Evolutionary conservation across 2,888 invertebrate species (phyloP).

Genomic region (Drosophila fulvimacula): DNA sequence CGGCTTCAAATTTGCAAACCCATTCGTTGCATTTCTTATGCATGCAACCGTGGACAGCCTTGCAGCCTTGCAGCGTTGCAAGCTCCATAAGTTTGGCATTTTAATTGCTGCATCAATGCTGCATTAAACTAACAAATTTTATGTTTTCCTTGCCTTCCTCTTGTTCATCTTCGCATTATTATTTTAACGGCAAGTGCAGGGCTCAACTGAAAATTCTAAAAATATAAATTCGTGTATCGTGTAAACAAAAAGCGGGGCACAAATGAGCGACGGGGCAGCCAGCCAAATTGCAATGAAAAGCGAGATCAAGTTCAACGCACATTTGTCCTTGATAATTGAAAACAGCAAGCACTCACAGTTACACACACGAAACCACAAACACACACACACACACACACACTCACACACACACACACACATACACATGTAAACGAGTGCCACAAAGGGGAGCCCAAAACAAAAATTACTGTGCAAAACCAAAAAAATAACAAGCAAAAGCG

Average conservation of each 20-base stretch:
- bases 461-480: slow-evolving; percentile 44
- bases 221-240: slow-evolving; percentile 7
- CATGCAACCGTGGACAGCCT: slow-evolving; percentile 7
- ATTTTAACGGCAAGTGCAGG: slow-evolving; percentile 33
- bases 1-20: slow-evolving; percentile 54
- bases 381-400: slow-evolving; percentile 18
- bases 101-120: slow-evolving; percentile 58
- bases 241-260: slow-evolving; percentile 61
- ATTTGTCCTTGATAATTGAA: slow-evolving; percentile 81
- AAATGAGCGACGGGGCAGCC: slow-evolving; percentile 30
- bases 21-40: slow-evolving; percentile 64
- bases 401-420: slow-evolving; percentile 10
- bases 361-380: slow-evolving; percentile 14
- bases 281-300: slow-evolving; percentile 65
- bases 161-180: not conserved
- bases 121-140: slow-evolving; percentile 74
- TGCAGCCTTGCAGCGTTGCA: slow-evolving; percentile 13
- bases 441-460: slow-evolving; percentile 68
- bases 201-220: slow-evolving; percentile 61
- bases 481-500: slow-evolving; percentile 20
- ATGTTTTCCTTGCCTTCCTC: slow-evolving; percentile 30
- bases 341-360: slow-evolving; percentile 38
- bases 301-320: slow-evolving; percentile 80
- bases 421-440: slow-evolving; percentile 27
- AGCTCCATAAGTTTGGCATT: slow-evolving; percentile 67